Evolutionary conservation across 1,140 invertebrate species (phyloP), one percentile per base, ranked within the genome.

Genomic region (Schmidtea mediterranea): DNA sequence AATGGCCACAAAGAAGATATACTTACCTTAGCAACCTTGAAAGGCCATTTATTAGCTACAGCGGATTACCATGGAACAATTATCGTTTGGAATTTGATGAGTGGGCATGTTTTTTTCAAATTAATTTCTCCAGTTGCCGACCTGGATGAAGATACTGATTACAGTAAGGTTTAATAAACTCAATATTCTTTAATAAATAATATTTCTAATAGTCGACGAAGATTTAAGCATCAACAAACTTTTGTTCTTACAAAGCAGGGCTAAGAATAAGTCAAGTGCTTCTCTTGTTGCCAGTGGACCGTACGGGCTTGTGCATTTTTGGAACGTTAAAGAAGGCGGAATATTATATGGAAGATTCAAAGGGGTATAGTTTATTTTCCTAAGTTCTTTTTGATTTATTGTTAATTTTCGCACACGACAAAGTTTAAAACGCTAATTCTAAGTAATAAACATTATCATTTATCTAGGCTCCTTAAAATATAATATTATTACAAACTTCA

Each of bases 51-150:
- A 15, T 54, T 67, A 21, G 65, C 62, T 10, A 65, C 65, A 21
- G 58, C 60, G 2, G 59, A 60, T 36, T 65, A 65, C 51, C 63
- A 66, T 52, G 63, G 63, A 9, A 58, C 63, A 46, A 56, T 66
- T 6, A 65, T 67, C 47, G 60, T 67, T 6, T 67, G 63, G 65
- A 67, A 66, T 51, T 58, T 65, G 56, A 59, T 66, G n/a, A 65
- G 62, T 26, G 65, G 65, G 16, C 63, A 66, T 53, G 63, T 65
- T n/a, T 64, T 65, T 53, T 62, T 58, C 50, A 57, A 62, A 49
- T 50, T 65, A 2, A 52, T 46, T 8, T 51, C 61, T 5, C 57
- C 59, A 12, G 18, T 53, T 37, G 56, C 58, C 16, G 22, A 36
- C 9, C 15, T 15, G 5, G 45, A 46, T 21, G 16, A 46, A 15